Evolutionary conservation across 2,888 invertebrate genomes (phyloP).

Genomic region (Alsophila aescularia): DNA sequence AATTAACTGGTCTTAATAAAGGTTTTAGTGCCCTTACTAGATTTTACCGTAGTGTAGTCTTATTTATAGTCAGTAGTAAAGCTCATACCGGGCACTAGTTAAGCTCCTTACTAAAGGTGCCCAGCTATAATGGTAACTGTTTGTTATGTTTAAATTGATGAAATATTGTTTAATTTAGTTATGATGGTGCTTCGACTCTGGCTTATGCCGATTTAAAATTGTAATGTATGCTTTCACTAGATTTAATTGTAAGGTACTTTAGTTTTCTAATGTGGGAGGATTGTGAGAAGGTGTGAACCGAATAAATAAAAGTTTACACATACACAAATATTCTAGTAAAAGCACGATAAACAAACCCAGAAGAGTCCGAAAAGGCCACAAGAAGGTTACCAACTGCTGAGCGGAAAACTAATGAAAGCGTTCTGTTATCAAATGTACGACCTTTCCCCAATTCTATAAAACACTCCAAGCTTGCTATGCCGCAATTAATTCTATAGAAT

Average conservation of each 20-base stretch:
- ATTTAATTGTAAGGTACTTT: no score
- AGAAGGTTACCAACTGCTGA: conserved; percentile 21
- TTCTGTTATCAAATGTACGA: conserved; percentile 3
- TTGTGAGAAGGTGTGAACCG: no score
- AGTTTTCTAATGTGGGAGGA: no score
- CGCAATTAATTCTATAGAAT: not conserved
- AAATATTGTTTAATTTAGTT: not conserved
- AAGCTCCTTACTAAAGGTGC: conserved; percentile 56
- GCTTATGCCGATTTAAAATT: no score
- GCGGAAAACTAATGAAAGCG: conserved; percentile 6
- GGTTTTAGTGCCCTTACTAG: no score
- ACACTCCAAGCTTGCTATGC: not conserved
- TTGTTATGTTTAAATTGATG: conserved; percentile 41
- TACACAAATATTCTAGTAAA: no score
- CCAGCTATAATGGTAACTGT: conserved; percentile 51
- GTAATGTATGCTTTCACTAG: no score
- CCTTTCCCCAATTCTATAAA: conserved; percentile 1
- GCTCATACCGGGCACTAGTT: conserved; percentile 51
- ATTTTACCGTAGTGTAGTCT: no score
- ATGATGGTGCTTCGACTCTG: no score
- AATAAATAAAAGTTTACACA: no score
- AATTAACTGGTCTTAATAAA: no score
- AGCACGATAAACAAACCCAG: no score
- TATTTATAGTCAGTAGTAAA: conserved; percentile 41
- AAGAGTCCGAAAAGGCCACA: conserved; percentile 23